Base-by-base conservation (phyloP, 2,797 vertebrate genomes). In the Sebastes vulpes region DNA sequence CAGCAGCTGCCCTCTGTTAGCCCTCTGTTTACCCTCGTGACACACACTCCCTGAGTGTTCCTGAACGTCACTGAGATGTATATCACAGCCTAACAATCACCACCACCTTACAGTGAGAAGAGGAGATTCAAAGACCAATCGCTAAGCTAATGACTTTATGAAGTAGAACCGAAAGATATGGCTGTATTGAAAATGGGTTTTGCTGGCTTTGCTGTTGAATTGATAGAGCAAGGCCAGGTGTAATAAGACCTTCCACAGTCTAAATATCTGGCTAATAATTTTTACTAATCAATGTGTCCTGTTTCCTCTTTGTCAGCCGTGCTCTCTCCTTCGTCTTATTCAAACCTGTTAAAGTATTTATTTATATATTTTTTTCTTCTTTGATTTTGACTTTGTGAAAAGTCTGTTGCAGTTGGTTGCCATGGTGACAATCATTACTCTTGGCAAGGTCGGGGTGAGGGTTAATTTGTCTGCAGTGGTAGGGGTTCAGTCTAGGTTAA, bases 1-100 rank as follows among this genome's bases (percentile, higher is more conserved):
- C 89, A 85, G 88, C 86, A 80, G 84, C 85, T 84, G 85, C 84
- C 84, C 81, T 75, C 83, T 77, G 83, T 81, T 72, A 75, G 82
- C 82, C 73, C 75, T 59, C 82, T 84, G 79, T 87, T 87, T 88
- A 83, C 76, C 74, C 31, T 38, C 65, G 85, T 87, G 87, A 86
- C 64, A 1, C 5, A 53, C 87, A 72, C 79, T 85, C 88, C 57
- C 61, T 0, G 81, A 89, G 85, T 85, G 83, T 75, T 72, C 29
- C 58, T 80, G 58, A 85, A 38, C 78, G 86, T 91, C 87, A 88
- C 88, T 79, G 25, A 59, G 60, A 64, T 87, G 59, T 53, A 14
- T 64, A 81, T 71, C 60, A 42, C 12, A 35, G 53, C 50, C 48
- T 63, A 31, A 79, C 14, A 54, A 57, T 75, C 58, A 75, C 23